Percentiles rank a stretch among this genome's conserved stretches.
Conservation (phyloP, 2,797 vertebrate genomes). For the Macrochelys suwanniensis region DNA sequence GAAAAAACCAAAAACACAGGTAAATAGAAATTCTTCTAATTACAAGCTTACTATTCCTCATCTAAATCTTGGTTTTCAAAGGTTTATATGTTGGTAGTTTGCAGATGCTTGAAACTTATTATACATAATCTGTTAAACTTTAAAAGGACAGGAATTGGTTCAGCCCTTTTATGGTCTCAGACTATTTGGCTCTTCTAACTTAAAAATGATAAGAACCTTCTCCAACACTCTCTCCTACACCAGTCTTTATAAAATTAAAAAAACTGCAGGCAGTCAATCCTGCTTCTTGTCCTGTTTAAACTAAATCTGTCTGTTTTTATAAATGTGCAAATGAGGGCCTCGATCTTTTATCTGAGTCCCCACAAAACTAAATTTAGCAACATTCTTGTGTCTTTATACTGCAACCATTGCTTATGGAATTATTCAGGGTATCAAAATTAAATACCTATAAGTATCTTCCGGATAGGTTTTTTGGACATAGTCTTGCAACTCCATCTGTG, state of each 20-base stretch:
- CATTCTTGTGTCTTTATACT: neutral
- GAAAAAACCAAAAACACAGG: neutral
- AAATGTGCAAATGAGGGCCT: neutral
- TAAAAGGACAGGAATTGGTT: neutral
- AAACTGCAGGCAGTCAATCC: neutral
- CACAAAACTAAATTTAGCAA: neutral
- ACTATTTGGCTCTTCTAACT: slow-evolving; percentile 1
- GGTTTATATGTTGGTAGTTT: neutral
- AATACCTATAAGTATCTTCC: slow-evolving; percentile 96
- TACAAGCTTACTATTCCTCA: neutral
- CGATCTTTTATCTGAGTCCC: neutral
- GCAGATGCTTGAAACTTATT: neutral
- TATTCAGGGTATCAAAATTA: slow-evolving; percentile 62
- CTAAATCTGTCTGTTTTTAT: slow-evolving; percentile 11
- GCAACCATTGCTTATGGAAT: slow-evolving; percentile 16
- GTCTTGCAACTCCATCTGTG: slow-evolving; percentile 99
- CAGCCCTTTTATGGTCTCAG: neutral
- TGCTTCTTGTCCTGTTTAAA: neutral
- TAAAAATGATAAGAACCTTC: neutral
- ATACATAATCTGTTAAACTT: neutral
- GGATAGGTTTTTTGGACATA: slow-evolving; percentile 98
- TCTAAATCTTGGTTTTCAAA: neutral
- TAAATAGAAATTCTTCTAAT: neutral
- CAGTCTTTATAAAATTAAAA: neutral
- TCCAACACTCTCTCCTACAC: neutral